Evolutionary conservation across 1,140 invertebrate species (phyloP).

Genomic region (Ceratitis capitata): DNA sequence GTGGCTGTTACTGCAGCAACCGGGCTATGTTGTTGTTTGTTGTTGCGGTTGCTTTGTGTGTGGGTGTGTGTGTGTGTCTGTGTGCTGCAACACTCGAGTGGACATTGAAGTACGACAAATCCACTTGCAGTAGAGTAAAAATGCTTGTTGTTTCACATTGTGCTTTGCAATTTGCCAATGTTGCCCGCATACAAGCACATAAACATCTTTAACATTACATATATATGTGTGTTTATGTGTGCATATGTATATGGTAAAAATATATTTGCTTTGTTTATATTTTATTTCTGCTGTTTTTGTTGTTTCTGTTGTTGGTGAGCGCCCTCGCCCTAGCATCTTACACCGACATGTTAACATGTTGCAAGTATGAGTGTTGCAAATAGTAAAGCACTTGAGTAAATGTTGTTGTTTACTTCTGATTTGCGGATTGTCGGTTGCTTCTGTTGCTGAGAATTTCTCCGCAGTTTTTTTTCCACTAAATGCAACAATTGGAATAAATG

Average conservation of each 20-base stretch:
- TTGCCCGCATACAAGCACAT: not conserved
- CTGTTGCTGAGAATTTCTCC: not conserved
- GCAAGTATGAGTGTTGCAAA: conserved; percentile 9
- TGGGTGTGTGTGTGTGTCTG: not conserved
- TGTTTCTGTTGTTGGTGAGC: too few relatives aligned
- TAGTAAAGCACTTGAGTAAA: conserved; percentile 19
- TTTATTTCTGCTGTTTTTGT: too few relatives aligned
- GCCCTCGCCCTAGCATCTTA: not conserved
- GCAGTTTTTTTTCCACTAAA: not conserved
- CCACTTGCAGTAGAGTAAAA: conserved; percentile 6
- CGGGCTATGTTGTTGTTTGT: too few relatives aligned
- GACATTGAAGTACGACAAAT: conserved; percentile 28
- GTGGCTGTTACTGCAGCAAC: too few relatives aligned
- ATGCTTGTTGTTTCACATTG: conserved; percentile 26
- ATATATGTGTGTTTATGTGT: not conserved
- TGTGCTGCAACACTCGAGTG: conserved; percentile 8
- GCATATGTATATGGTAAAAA: not conserved
- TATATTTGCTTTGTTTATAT: too few relatives aligned
- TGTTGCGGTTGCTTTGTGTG: not conserved
- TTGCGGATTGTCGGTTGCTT: not conserved
- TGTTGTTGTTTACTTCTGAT: conserved; percentile 23
- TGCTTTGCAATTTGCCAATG: not conserved
- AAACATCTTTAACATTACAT: too few relatives aligned
- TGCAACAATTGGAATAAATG: conserved; percentile 18
- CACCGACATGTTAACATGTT: not conserved